Conservation (phyloP, 2,888 invertebrate species). For the Mactromeris polynyma region DNA sequence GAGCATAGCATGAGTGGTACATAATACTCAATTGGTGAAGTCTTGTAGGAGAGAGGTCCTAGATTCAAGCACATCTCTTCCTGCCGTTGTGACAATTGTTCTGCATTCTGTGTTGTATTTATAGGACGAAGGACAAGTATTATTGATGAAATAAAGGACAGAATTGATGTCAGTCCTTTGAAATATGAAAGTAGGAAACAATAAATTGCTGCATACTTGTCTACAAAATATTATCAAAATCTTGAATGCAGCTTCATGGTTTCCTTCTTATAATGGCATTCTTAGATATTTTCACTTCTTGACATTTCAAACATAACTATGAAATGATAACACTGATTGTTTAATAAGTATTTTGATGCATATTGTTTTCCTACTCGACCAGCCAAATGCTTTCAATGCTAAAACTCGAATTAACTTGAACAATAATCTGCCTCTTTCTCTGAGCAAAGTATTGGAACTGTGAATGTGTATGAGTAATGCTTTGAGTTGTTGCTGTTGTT, state of each 20-base stretch:
- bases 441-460: too few species aligned
- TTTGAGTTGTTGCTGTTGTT: too few species aligned
- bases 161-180: not conserved
- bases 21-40: not conserved
- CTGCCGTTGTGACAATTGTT: not conserved
- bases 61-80: not conserved
- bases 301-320: not conserved
- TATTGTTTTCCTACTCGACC: too few species aligned
- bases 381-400: too few species aligned
- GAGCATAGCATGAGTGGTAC: too few species aligned
- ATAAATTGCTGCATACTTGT: not conserved
- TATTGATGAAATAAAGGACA: not conserved
- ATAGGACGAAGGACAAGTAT: not conserved
- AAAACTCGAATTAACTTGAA: too few species aligned
- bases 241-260: not conserved
- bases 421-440: too few species aligned
- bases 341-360: too few species aligned
- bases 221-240: too few species aligned
- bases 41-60: not conserved
- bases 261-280: not conserved
- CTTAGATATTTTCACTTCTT: not conserved
- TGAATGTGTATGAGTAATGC: too few species aligned
- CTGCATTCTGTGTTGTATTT: not conserved
- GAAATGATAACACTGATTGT: too few species aligned
- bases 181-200: slow-evolving; percentile 12